Evolutionary conservation across 2,888 invertebrate species (phyloP).

Genomic region (Arenicola marina): DNA sequence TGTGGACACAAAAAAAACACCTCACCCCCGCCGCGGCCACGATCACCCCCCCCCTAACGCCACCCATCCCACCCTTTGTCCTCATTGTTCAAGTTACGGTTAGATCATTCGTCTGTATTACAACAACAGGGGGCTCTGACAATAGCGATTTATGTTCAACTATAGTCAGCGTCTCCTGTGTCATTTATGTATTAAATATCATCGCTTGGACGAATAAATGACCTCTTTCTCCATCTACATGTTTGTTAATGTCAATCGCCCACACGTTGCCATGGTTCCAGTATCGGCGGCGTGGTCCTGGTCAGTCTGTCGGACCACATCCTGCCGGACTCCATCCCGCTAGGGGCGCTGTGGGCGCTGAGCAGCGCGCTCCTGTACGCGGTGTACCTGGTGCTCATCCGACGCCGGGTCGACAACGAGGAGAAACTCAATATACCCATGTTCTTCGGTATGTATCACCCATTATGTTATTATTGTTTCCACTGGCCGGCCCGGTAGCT

Average conservation of each 20-base stretch:
- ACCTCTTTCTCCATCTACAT: neutral
- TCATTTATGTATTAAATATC: too few relatives aligned
- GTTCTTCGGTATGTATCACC: conserved; percentile 79
- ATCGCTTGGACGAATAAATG: too few relatives aligned
- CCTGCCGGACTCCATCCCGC: conserved; percentile 70
- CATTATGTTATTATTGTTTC: neutral
- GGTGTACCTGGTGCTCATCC: conserved; percentile 83
- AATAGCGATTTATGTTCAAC: too few relatives aligned
- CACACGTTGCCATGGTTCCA: conserved; percentile 36
- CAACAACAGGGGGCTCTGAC: too few relatives aligned
- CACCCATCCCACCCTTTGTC: too few relatives aligned
- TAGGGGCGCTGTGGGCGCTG: conserved; percentile 80
- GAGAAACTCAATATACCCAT: conserved; percentile 93
- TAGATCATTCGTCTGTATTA: too few relatives aligned
- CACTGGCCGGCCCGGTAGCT: neutral
- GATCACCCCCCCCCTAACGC: too few relatives aligned
- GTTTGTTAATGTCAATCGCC: neutral
- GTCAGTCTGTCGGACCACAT: conserved; percentile 76
- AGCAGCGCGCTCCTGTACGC: conserved; percentile 90
- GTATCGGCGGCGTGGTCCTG: conserved; percentile 64
- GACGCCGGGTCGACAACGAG: conserved; percentile 82
- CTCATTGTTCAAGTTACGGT: too few relatives aligned
- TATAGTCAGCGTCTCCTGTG: too few relatives aligned
- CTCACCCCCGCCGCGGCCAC: too few relatives aligned
- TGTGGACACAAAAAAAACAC: too few relatives aligned